Evolutionary conservation across 1,140 invertebrate genomes (phyloP).

Genomic region (Idris sp.): DNA sequence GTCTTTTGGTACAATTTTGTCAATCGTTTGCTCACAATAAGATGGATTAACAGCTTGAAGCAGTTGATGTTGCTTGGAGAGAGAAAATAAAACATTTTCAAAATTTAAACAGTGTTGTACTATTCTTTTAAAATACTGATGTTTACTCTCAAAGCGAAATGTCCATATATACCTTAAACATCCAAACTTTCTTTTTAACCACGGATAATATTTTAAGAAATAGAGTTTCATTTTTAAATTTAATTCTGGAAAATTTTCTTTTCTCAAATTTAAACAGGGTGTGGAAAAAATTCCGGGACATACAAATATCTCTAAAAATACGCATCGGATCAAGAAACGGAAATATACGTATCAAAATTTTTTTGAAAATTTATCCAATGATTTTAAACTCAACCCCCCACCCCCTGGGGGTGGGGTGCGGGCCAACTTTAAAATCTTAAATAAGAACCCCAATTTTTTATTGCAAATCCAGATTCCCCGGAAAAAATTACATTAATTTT

Average conservation of each 20-base stretch:
- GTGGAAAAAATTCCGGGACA: too few species aligned
- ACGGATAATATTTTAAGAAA: slow-evolving; percentile 20
- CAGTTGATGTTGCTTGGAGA: slow-evolving; percentile 6
- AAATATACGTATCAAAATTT: too few species aligned
- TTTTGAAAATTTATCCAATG: too few species aligned
- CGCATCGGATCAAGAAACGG: too few species aligned
- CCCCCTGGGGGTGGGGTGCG: too few species aligned
- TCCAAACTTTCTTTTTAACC: slow-evolving; percentile 6
- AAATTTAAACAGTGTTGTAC: slow-evolving; percentile 8
- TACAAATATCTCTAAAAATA: too few species aligned
- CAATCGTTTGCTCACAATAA: slow-evolving; percentile 2
- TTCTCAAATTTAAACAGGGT: slow-evolving; percentile 28
- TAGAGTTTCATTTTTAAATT: slow-evolving; percentile 16
- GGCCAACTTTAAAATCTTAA: too few species aligned
- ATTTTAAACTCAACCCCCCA: too few species aligned
- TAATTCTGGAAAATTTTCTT: slow-evolving; percentile 17
- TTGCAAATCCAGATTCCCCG: too few species aligned
- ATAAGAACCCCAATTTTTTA: too few species aligned
- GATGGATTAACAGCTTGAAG: slow-evolving; percentile 2
- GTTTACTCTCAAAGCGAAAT: slow-evolving; percentile 8
- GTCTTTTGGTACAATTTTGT: slow-evolving; percentile 1
- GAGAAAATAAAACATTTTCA: slow-evolving; percentile 14
- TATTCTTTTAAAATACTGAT: slow-evolving; percentile 11
- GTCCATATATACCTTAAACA: slow-evolving; percentile 11
- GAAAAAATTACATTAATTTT: too few species aligned